A percentile compares a stretch with the other conserved stretches of the same genome.
phyloP scores from a whole-genome alignment of 2,113 vertebrate species.

The Dryoscopus gambensis region DNA sequence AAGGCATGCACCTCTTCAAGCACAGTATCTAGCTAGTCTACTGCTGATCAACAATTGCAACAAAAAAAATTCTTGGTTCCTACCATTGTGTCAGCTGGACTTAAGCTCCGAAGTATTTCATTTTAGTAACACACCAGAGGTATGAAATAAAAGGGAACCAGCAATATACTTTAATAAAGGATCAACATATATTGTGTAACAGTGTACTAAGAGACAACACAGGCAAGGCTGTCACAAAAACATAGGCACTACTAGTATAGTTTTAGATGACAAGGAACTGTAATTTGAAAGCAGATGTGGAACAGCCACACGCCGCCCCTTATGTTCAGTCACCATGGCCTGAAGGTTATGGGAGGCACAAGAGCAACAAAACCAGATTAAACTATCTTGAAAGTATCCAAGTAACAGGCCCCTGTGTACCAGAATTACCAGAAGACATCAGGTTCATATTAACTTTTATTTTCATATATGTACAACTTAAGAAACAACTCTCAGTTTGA shows the following conservation, averaged over 20 bases:
- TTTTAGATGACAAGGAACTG: not conserved
- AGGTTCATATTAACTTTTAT: conserved; percentile 21
- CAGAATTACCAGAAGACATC: not conserved
- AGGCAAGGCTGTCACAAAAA: not conserved
- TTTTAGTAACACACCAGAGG: not conserved
- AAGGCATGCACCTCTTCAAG: not conserved
- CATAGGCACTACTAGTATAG: not conserved
- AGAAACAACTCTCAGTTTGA: not conserved
- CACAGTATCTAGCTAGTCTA: not conserved
- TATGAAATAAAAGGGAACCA: not conserved
- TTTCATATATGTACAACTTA: conserved; percentile 11
- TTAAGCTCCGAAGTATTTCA: not conserved
- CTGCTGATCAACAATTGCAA: not conserved
- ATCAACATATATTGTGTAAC: not conserved
- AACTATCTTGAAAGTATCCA: not conserved
- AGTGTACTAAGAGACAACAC: not conserved
- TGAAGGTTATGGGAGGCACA: not conserved
- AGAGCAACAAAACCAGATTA: not conserved
- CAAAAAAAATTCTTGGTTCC: not conserved
- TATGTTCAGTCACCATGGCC: not conserved
- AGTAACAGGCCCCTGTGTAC: not conserved
- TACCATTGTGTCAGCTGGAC: not conserved
- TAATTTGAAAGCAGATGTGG: not conserved
- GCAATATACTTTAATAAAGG: not conserved
- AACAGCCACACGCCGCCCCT: not conserved